Base-by-base conservation (phyloP, 2,888 invertebrate species). In the Philonicus albiceps region DNA sequence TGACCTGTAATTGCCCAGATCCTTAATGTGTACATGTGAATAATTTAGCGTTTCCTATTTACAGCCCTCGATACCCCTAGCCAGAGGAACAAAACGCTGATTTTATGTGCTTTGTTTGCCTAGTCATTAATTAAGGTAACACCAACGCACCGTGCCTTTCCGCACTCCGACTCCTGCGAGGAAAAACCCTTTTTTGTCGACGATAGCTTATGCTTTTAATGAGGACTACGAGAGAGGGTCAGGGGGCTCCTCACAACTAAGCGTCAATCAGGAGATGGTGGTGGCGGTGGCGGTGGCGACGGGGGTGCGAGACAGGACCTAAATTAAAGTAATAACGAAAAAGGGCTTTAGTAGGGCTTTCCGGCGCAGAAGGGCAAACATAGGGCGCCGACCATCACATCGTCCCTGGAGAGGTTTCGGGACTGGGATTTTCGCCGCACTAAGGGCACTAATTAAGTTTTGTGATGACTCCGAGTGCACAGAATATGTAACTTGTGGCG, bases 51-150 rank as follows among this genome's bases (percentile, higher is more conserved):
- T 73, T 80, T 80, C 86, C 86, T 86, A 78, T 86, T 86, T 78
- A 78, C 78, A 78, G 34, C 40, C 34, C 76, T 86, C 76, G 55
- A 86, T 76, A 86, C 31, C 55, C 55, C 64, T 64, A 30, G 31
- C 43, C 74, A n/a, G 81, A 31, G 53, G 55, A 86, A 64, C 86
- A 64, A 86, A 86, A 76, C 64, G 64, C 64, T 76, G 86, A 64
- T 78, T 86, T 86, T 86, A 75, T 85, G 49, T 64, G 86, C 78
- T 86, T 86, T 86, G 86, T 86, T 86, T 86, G 78, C 76, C 64
- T 86, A 86, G 86, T 86, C 86, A 86, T 86, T 86, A 86, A 86
- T 86, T 86, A 86, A 86, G 86, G 86, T 86, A 86, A 86, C 86
- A 86, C 86, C 76, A 16, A 53, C 84, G 43, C 53, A 3, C 27